phyloP scores from a whole-genome alignment of 64 coral and sea anemone species.

The Porites lutea region DNA sequence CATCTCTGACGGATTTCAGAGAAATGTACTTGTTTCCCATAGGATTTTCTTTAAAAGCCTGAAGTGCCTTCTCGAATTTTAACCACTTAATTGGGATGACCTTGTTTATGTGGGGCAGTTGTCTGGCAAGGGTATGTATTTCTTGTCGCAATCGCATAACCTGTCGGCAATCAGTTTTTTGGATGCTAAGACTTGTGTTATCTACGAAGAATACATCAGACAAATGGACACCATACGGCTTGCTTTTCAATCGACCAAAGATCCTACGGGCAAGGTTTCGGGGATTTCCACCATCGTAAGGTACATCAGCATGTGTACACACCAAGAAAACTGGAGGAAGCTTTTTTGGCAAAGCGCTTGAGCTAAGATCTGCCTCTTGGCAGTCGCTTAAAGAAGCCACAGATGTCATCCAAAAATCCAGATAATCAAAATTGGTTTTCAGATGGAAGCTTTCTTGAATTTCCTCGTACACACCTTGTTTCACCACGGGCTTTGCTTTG shows the following conservation, averaged over 20 bases:
- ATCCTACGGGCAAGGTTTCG: slow-evolving; percentile 10
- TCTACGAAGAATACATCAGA: slow-evolving; percentile 35
- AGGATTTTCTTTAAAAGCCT: not conserved
- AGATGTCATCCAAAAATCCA: slow-evolving; percentile 58
- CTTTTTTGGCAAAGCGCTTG: not conserved
- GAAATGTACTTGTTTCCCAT: not conserved
- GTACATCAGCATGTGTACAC: slow-evolving; percentile 53
- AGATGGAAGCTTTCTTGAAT: not conserved
- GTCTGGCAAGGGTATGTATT: slow-evolving; percentile 8
- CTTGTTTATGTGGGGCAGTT: not conserved
- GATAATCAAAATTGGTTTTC: slow-evolving; percentile 48
- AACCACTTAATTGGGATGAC: slow-evolving; percentile 16
- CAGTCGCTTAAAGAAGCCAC: slow-evolving; percentile 6
- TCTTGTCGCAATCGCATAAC: slow-evolving; percentile 16
- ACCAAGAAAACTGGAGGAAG: slow-evolving; percentile 44
- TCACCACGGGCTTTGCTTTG: not conserved
- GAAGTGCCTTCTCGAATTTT: slow-evolving; percentile 30
- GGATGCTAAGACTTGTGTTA: slow-evolving; percentile 28
- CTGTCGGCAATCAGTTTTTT: not conserved
- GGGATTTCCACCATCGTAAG: not conserved
- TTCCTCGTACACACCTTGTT: not conserved
- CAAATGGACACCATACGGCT: slow-evolving; percentile 38
- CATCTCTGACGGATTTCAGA: not conserved
- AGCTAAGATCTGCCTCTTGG: not conserved
- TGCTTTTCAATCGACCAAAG: not conserved